These are phyloP conservation scores for Grammomys surdaster DNA, from an alignment of 2,113 vertebrate species.

Conservation along the genomic window DNA sequence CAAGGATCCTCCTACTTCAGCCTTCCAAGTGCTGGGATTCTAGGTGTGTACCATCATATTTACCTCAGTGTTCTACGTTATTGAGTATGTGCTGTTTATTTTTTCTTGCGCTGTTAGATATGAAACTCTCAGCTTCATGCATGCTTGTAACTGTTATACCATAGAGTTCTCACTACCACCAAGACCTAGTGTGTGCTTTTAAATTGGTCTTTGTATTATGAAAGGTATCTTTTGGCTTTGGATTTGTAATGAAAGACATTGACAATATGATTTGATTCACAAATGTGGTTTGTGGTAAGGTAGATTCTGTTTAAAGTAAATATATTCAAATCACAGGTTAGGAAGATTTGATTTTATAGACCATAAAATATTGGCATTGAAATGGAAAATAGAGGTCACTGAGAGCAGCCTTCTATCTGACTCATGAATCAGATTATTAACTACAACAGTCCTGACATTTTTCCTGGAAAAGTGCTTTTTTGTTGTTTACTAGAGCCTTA, in stretches of 20 bases:
- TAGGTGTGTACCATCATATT: background rate
- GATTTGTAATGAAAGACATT: slow-evolving; percentile 65
- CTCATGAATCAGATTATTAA: slow-evolving; percentile 73
- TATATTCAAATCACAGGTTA: slow-evolving; percentile 67
- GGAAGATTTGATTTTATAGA: slow-evolving; percentile 64
- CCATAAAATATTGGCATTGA: slow-evolving; percentile 63
- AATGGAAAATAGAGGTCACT: slow-evolving; percentile 64
- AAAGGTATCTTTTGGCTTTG: slow-evolving; percentile 50
- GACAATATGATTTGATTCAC: slow-evolving; percentile 68
- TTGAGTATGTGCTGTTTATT: too few relatives aligned
- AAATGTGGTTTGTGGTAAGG: slow-evolving; percentile 60
- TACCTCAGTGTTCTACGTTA: background rate
- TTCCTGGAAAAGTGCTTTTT: slow-evolving; percentile 67
- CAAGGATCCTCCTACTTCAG: background rate
- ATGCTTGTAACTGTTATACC: background rate
- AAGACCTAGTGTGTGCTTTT: slow-evolving; percentile 52
- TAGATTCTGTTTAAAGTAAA: slow-evolving; percentile 74
- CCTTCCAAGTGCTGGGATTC: background rate
- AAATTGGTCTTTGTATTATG: slow-evolving; percentile 47
- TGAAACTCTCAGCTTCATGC: background rate
- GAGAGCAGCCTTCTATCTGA: slow-evolving; percentile 51
- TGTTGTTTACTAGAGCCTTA: slow-evolving; percentile 71
- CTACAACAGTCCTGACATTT: slow-evolving; percentile 71
- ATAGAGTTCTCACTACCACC: background rate
- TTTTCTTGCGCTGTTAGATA: background rate